Base-by-base conservation (phyloP, 2,888 invertebrate species). In the Microplitis manilae region DNA sequence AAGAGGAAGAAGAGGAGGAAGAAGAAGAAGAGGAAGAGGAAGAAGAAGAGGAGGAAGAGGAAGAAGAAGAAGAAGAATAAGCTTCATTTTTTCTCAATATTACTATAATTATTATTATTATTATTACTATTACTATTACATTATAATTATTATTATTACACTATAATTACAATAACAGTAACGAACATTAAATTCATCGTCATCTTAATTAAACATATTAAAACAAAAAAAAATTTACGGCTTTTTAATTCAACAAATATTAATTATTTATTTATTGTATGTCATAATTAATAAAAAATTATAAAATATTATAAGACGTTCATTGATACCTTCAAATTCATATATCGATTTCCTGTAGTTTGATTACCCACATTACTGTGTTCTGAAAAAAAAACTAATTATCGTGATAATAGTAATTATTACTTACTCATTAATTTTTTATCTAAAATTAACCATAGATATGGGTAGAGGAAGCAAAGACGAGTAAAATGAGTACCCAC, bases 41-140 rank as follows among this genome's bases (percentile, higher is more conserved):
- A 1, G 89, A 86, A 6, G 89, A 89, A 4, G 89, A 89, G 0
- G 89, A 89, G 6, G 89, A 88, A 5, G 89, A 90, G 13, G 89
- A 88, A 6, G 88, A 87, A 5, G 87, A 88, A 6, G 84, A 84
- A 62, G 84, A 86, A 78, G 83, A 83, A 64, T 84, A 72, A 73
- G 7, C 17, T 41, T 68, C 39, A 38, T 67, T 67, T 67, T 50
- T 59, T 70, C n/a, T 30, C 59, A 60, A 70, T 70, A 20, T 30
- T 17, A 17, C 13, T 50, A 50, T 50, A 13, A 50, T 50, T 50
- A 50, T 50, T 50, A 50, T 13, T 50, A 50, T 13, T 50, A 50
- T 50, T 13, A 50, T 13, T 50, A 50, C 13, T 13, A 50, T 50
- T 50, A 50, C 2, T 50, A 50, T 13, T 41, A 30, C 30, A 41